Evolutionary conservation across 64 coral and sea anemone species (phyloP), one percentile per base, ranked within the genome.

Genomic region (Stichodactyla helianthus): DNA sequence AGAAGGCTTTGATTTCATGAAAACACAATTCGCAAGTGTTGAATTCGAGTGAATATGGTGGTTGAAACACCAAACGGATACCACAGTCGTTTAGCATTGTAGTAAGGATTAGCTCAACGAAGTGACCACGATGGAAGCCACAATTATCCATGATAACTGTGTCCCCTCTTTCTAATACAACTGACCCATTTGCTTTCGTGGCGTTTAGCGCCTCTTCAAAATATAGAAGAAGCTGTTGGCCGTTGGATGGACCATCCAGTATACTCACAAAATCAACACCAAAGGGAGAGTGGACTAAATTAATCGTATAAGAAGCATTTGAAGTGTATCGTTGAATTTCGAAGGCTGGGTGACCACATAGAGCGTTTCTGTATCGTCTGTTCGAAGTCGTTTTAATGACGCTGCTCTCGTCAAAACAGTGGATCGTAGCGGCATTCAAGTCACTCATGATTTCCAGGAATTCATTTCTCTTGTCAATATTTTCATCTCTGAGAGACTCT

Each of bases 41-140:
- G 14, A 82, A 71, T 10, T 89, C 51, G 10, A 79, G 78, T 31
- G 79, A 83, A 62, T 89, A 89, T 4, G 89, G 50, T 59, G 89
- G 89, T 83, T 85, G 89, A 82, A 89, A 92, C 19, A 95, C n/a
- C 17, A 95, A 59, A 22, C 44, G 14, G 18, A 92, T 64, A 9
- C 89, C 89, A 86, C 22, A 67, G 51, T 95, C 60, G 18, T n/a
- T 31, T 11, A 95, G 52, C 89, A 92, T 82, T 0, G 31, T 35
- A 60, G 26, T 82, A 51, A 94, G 89, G n/a, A 58, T 52, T 12
- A 22, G n/a, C 83, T 90, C 84, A 16, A 55, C 85, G 53, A 94
- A 90, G 10, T 64, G 76, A 23, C 88, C 78, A 22, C 90, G 93
- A 70, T 94, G 93, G 53, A 91, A 94, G 57, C 93, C 93, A 44